phyloP scores from a whole-genome alignment of 2,113 vertebrate species.

The Pseudopipra pipra region DNA sequence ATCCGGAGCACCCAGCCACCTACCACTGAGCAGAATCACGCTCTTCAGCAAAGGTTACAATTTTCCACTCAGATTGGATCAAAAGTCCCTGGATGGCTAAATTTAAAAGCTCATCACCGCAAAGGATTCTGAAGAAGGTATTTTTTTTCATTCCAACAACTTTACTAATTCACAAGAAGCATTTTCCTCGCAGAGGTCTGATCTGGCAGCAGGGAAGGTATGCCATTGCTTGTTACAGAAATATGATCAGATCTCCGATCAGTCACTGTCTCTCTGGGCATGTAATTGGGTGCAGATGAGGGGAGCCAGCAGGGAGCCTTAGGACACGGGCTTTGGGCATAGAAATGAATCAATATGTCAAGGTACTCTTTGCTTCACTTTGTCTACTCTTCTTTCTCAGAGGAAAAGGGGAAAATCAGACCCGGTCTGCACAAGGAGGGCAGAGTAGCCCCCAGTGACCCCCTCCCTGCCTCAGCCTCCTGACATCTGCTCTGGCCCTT shows the following conservation, averaged over 20 bases:
- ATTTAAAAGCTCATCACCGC: background rate
- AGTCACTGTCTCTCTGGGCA: background rate
- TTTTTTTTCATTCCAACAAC: background rate
- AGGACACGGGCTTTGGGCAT: background rate
- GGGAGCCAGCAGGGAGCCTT: background rate
- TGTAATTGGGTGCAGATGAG: background rate
- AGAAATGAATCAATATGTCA: background rate
- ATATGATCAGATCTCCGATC: background rate
- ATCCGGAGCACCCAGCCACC: background rate
- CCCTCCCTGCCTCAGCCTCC: background rate
- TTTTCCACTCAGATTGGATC: conserved; percentile 10
- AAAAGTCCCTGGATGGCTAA: background rate
- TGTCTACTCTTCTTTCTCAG: background rate
- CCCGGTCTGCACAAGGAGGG: fast-evolving
- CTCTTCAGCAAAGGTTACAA: background rate
- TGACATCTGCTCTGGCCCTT: background rate
- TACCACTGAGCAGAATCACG: background rate
- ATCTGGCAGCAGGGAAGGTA: background rate
- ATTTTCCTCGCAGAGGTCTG: background rate
- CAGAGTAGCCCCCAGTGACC: background rate
- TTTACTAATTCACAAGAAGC: background rate
- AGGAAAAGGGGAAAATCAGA: background rate
- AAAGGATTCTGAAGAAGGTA: background rate
- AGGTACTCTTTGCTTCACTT: background rate
- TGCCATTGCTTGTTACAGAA: background rate